A percentile compares a stretch with the other conserved stretches of the same genome.
Conservation (phyloP, 1,140 invertebrate species). For the Drosophila rhopaloa region DNA sequence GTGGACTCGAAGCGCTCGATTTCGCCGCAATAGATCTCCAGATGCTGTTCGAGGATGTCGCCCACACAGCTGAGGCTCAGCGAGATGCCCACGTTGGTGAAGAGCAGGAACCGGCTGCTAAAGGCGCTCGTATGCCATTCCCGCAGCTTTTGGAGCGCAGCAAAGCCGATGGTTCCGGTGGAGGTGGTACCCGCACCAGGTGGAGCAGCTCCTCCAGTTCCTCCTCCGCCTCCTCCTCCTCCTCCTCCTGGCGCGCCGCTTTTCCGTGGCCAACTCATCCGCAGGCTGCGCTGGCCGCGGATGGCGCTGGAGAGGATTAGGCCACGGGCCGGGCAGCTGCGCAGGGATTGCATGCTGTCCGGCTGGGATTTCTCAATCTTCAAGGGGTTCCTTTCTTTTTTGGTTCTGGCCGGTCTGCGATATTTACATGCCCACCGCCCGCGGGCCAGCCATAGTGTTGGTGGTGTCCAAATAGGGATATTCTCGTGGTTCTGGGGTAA, state of each 20-base stretch:
- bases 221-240: slow-evolving; percentile 7
- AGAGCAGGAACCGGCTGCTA: slow-evolving; percentile 90
- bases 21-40: slow-evolving; percentile 89
- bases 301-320: slow-evolving; percentile 28
- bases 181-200: neutral
- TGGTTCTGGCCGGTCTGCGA: slow-evolving; percentile 1
- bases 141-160: slow-evolving; percentile 46
- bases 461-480: neutral
- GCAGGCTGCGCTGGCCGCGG: slow-evolving; percentile 20
- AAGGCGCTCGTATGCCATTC: slow-evolving; percentile 85
- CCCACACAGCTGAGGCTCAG: slow-evolving; percentile 90
- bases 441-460: slow-evolving; percentile 25
- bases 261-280: slow-evolving; percentile 16
- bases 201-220: neutral
- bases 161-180: neutral
- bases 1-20: slow-evolving; percentile 87
- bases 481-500: slow-evolving; percentile 1
- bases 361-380: slow-evolving; percentile 1
- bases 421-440: slow-evolving; percentile 32
- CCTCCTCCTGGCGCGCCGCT: slow-evolving; percentile 1
- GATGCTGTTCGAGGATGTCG: slow-evolving; percentile 93
- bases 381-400: neutral
- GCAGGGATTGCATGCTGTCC: slow-evolving; percentile 38
- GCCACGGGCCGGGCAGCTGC: slow-evolving; percentile 19
- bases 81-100: slow-evolving; percentile 95